These are phyloP conservation scores for Folsomia candida DNA, from an alignment of 2,888 invertebrate genomes.

Conservation along the genomic window DNA sequence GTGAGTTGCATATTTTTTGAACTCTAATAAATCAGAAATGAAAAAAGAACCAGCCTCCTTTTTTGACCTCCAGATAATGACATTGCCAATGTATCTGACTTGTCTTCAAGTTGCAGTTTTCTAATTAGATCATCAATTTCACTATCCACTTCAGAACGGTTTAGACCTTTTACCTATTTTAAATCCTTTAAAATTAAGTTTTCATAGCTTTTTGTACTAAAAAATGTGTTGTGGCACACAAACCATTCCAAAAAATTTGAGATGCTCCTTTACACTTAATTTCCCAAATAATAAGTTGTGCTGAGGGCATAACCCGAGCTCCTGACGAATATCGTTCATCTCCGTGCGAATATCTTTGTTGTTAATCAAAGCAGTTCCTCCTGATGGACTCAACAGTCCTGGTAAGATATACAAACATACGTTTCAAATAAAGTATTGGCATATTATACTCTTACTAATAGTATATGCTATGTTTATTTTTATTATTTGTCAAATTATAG, in stretches of 20 bases:
- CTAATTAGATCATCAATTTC: conserved; percentile 62
- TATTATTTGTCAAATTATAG: no score
- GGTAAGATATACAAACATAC: conserved; percentile 52
- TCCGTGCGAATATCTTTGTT: conserved; percentile 69
- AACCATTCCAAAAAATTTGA: conserved; percentile 79
- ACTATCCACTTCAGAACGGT: conserved; percentile 55
- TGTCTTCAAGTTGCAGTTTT: conserved; percentile 65
- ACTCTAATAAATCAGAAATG: no score
- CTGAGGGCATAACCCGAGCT: conserved; percentile 87
- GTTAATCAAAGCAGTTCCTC: conserved; percentile 71
- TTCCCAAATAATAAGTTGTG: conserved; percentile 80
- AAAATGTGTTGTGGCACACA: no score
- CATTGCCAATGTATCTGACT: conserved; percentile 62
- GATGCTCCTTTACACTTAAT: conserved; percentile 77
- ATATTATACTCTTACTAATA: no score
- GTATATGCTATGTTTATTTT: no score
- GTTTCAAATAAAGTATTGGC: no score
- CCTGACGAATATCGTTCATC: conserved; percentile 65
- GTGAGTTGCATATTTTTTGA: no score
- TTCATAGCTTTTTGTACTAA: no score
- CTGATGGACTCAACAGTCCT: conserved; percentile 61
- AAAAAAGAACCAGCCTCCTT: conserved; percentile 80
- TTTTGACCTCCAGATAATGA: conserved; percentile 91
- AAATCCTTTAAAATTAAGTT: not conserved
- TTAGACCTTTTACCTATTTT: conserved; percentile 66